A percentile compares a stretch with the other conserved stretches of the same genome.
Evolutionary conservation across 2,888 invertebrate genomes (phyloP).

Genomic region (Norana najaformis): DNA sequence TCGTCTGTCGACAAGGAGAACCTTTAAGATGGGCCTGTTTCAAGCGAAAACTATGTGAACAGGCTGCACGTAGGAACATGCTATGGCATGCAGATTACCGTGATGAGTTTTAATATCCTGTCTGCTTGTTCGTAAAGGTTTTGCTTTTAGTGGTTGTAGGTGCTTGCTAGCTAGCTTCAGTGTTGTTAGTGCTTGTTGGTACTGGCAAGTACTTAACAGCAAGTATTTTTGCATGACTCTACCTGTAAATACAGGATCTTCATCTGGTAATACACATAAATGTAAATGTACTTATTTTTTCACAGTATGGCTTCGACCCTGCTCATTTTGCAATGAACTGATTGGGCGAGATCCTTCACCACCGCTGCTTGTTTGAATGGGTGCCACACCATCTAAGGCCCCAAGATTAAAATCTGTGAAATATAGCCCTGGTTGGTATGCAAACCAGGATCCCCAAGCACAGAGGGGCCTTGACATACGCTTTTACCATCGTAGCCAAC

Average conservation of each 20-base stretch:
- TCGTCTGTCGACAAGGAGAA: background rate
- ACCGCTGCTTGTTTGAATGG: too few relatives aligned
- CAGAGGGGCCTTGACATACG: too few relatives aligned
- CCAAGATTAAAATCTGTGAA: too few relatives aligned
- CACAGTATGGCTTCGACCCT: too few relatives aligned
- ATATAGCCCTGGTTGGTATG: too few relatives aligned
- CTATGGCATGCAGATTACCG: background rate
- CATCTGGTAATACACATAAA: background rate
- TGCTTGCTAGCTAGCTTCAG: background rate
- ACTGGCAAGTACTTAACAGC: background rate
- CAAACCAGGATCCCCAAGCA: too few relatives aligned
- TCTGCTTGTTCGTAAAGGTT: background rate
- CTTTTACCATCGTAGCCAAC: too few relatives aligned
- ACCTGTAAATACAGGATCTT: background rate
- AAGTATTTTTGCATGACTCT: too few relatives aligned
- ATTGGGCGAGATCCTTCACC: too few relatives aligned
- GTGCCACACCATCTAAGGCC: too few relatives aligned
- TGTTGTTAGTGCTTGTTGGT: background rate
- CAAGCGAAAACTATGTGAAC: background rate
- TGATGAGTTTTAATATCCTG: background rate
- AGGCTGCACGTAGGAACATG: background rate
- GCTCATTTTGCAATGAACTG: too few relatives aligned
- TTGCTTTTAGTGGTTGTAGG: background rate
- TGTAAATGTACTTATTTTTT: too few relatives aligned
- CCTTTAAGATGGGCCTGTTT: background rate